Evolutionary conservation across 1,140 invertebrate genomes (phyloP).

Genomic region (Anastrepha ludens): DNA sequence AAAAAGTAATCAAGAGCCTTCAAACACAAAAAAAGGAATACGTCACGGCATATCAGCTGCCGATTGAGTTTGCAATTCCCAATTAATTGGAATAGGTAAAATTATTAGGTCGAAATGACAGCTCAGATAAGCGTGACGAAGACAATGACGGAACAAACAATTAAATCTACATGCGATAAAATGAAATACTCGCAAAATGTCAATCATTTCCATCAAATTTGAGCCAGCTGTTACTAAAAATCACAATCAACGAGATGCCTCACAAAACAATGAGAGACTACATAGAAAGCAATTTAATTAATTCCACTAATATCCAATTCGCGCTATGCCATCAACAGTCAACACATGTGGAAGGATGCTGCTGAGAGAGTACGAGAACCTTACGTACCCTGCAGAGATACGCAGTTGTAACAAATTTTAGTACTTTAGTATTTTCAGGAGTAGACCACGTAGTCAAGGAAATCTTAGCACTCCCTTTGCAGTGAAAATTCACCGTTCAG

Average conservation of each 20-base stretch:
- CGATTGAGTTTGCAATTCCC: not conserved
- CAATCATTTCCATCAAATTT: not conserved
- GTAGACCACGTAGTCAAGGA: no score
- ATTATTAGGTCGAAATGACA: slow-evolving; percentile 11
- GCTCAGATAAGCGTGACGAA: not conserved
- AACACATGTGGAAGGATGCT: no score
- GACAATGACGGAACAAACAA: not conserved
- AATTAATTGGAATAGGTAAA: slow-evolving; percentile 10
- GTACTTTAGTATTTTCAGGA: no score
- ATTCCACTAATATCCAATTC: not conserved
- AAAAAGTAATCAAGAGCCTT: no score
- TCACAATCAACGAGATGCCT: not conserved
- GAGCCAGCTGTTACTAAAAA: not conserved
- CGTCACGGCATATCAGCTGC: no score
- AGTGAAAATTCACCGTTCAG: no score
- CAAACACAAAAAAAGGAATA: no score
- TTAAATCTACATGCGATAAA: not conserved
- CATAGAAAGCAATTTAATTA: slow-evolving; percentile 1
- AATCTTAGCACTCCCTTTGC: no score
- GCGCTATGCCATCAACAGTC: no score
- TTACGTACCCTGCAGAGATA: no score
- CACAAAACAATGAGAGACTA: not conserved
- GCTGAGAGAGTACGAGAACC: no score
- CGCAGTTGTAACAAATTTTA: no score
- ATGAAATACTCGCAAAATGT: slow-evolving; percentile 9